Evolutionary conservation across 1,140 invertebrate genomes (phyloP), one percentile per base, ranked within the genome.

Genomic region (Macrosteles quadrilineatus): DNA sequence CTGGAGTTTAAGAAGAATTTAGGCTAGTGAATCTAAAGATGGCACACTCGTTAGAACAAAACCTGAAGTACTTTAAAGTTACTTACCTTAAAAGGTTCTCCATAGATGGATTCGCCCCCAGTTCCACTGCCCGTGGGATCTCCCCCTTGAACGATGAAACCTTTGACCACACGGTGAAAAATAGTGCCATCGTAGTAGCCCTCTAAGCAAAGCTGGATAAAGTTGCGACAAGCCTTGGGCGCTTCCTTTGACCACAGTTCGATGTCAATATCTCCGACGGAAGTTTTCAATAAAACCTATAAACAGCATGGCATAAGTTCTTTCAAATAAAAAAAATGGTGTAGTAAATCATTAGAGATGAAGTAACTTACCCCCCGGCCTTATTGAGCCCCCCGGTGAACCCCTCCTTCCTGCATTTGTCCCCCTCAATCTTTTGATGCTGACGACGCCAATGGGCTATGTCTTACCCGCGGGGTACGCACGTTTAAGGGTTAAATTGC

Each of bases 221-320:
- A 99, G 83, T 99, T 99, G 71, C 94, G 85, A 76, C 94, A 97
- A 31, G 98, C 94, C 81, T 95, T 94, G 3, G 98, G 97, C 31
- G 94, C 87, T 85, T 99, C 98, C 79, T 94, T 95, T 0, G 96
- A 89, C 98, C 97, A 99, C 77, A 99, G 83, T 85, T 99, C 98
- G 68, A 99, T 90, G 75, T 99, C 98, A 73, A 99, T 95, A 77
- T 99, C 97, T 31, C 98, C 97, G 21, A 94, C 91, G 50, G 93
- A 89, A 21, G 97, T 99, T 78, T 92, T 90, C 19, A 99, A 77
- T 1, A 98, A 80, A 69, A 98, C 92, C 95, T 98, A 74, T 27
- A 74, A 72, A 68, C 71, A n/a, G n/a, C n/a, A n/a, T n/a, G n/a
- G n/a, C n/a, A n/a, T n/a, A n/a, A n/a, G n/a, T n/a, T n/a, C n/a